These are phyloP conservation scores for Ceratotherium simum DNA, from an alignment of 2,113 vertebrate genomes.

Conservation along the genomic window DNA sequence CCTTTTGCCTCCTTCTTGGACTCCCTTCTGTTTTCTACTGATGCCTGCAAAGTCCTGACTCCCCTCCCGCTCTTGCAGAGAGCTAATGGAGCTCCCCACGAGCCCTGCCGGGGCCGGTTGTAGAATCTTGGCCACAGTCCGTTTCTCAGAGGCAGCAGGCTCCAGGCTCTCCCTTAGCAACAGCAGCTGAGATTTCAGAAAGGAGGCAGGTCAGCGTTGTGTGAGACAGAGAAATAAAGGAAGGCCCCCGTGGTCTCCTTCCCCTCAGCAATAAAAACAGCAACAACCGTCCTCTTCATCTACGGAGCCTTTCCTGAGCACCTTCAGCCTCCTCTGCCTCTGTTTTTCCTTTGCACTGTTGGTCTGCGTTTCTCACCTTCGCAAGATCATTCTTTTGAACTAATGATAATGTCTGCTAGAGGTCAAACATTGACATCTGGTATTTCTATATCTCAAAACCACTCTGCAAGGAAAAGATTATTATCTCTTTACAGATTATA, in stretches of 20 bases:
- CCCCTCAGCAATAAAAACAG: neutral
- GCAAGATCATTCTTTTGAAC: neutral
- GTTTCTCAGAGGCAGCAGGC: neutral
- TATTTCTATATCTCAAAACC: neutral
- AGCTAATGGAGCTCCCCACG: neutral
- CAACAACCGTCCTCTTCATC: neutral
- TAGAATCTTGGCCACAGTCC: neutral
- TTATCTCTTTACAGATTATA: neutral
- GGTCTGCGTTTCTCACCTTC: neutral
- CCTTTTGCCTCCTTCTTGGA: neutral
- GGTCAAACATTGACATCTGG: neutral
- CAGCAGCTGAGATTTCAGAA: neutral
- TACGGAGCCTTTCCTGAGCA: neutral
- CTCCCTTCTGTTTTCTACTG: neutral
- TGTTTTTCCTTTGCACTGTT: neutral
- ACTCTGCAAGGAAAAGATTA: neutral
- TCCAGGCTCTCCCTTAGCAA: neutral
- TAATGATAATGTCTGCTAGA: neutral
- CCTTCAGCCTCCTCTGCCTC: neutral
- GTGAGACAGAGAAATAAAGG: neutral
- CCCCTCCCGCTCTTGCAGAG: neutral
- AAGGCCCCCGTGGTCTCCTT: neutral
- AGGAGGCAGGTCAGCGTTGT: neutral
- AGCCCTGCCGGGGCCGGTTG: neutral
- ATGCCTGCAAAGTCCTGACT: neutral